phyloP scores from a whole-genome alignment of 2,888 invertebrate species.

The Pterobdella sp. region DNA sequence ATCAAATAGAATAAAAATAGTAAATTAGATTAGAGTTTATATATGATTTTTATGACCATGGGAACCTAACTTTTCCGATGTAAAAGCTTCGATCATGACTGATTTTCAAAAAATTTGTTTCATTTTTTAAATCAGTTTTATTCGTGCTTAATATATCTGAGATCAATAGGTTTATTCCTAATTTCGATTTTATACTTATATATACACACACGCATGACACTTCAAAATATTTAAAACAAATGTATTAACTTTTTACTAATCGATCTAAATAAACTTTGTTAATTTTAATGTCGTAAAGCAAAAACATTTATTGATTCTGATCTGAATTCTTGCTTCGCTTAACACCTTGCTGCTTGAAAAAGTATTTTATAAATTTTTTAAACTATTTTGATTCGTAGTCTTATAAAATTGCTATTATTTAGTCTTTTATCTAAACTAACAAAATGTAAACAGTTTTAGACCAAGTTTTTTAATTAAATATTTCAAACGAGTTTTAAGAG shows the following conservation, averaged over 20 bases:
- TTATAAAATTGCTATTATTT: not conserved
- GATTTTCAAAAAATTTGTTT: not conserved
- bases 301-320: not conserved
- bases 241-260: not conserved
- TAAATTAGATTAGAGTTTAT: not conserved
- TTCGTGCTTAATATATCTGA: constrained; percentile 4
- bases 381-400: not conserved
- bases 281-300: not conserved
- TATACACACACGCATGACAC: not conserved
- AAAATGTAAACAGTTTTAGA: not conserved
- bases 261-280: not conserved
- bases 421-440: not conserved
- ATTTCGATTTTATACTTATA: constrained; percentile 8
- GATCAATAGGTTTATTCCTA: not conserved
- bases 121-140: not conserved
- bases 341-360: constrained; percentile 6
- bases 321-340: not conserved
- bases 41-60: not conserved
- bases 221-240: not conserved
- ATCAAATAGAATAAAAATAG: not conserved
- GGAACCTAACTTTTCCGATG: constrained; percentile 6
- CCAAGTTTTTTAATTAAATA: not conserved
- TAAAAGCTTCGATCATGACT: constrained; percentile 9
- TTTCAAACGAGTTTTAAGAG: not conserved
- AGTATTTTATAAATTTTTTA: not conserved